Percentiles rank a stretch among this genome's conserved stretches.
Evolutionary conservation across 2,113 vertebrate species (phyloP).

Genomic region (Rhinichthys klamathensis): DNA sequence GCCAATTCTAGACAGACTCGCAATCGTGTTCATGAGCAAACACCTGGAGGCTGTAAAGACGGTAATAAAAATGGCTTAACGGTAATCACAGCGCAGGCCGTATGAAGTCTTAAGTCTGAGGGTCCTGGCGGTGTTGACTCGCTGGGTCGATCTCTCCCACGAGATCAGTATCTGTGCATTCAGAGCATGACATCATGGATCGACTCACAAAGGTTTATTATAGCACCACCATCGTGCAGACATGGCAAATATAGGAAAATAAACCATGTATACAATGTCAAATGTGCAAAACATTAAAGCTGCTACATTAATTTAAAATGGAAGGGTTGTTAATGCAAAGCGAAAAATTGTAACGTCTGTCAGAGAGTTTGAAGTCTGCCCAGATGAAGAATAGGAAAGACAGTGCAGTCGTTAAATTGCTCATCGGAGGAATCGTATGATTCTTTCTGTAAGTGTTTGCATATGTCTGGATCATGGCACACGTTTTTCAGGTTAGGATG

Average conservation of each 20-base stretch:
- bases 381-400: too few relatives aligned
- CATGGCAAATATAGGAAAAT: slow-evolving; percentile 9
- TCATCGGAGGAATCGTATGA: neutral
- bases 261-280: neutral
- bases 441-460: slow-evolving; percentile 30
- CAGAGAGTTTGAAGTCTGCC: too few relatives aligned
- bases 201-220: slow-evolving; percentile 3
- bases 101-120: slow-evolving; percentile 24
- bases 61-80: slow-evolving; percentile 54
- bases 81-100: slow-evolving; percentile 37
- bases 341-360: too few relatives aligned
- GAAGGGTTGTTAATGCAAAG: neutral
- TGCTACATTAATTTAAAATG: neutral
- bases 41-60: slow-evolving; percentile 55
- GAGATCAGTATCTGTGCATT: slow-evolving; percentile 30
- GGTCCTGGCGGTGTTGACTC: neutral
- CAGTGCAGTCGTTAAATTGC: neutral
- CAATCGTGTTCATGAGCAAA: slow-evolving; percentile 49
- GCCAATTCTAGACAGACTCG: slow-evolving; percentile 36
- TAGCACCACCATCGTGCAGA: neutral
- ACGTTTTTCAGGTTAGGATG: slow-evolving; percentile 8
- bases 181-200: slow-evolving; percentile 37
- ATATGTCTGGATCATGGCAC: slow-evolving; percentile 4
- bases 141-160: slow-evolving; percentile 10
- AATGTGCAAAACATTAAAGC: neutral